Evolutionary conservation across 1,140 invertebrate species (phyloP).

Genomic region (Cyphomyrmex costatus): DNA sequence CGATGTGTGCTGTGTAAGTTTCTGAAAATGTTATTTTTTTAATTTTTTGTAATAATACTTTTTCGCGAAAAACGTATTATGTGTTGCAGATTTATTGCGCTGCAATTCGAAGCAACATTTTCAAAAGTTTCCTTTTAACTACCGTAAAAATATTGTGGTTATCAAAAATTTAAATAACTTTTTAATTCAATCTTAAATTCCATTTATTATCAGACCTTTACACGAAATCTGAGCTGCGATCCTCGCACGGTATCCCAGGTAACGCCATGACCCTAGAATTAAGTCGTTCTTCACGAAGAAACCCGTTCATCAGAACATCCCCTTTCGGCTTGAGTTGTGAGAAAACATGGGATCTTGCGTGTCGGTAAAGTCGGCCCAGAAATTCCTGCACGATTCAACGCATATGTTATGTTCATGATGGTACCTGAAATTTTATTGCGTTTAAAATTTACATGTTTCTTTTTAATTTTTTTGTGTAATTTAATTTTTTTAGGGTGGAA

Average conservation of each 20-base stretch:
- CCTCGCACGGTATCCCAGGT: conserved; percentile 65
- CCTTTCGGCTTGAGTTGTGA: conserved; percentile 61
- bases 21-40: not conserved
- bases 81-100: not conserved
- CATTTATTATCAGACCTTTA: not conserved
- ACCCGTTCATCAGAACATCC: conserved; percentile 74
- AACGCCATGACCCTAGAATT: conserved; percentile 76
- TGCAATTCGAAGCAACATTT: not conserved
- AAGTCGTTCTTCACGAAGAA: conserved; percentile 79
- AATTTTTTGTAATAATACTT: not conserved
- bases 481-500: not conserved
- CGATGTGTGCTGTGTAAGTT: not conserved
- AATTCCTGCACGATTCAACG: conserved; percentile 58
- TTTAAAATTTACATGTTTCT: not conserved
- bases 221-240: conserved; percentile 70
- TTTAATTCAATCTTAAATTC: not conserved
- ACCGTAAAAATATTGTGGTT: not conserved
- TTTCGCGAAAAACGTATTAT: not conserved
- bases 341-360: conserved; percentile 60
- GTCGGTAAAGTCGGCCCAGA: conserved; percentile 28
- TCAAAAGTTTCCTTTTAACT: not conserved
- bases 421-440: conserved; percentile 16
- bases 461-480: not conserved
- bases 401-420: conserved; percentile 28
- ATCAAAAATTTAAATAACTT: not conserved